These are phyloP conservation scores for Halichoerus grypus DNA, from an alignment of 2,113 vertebrate species.

Conservation along the genomic window DNA sequence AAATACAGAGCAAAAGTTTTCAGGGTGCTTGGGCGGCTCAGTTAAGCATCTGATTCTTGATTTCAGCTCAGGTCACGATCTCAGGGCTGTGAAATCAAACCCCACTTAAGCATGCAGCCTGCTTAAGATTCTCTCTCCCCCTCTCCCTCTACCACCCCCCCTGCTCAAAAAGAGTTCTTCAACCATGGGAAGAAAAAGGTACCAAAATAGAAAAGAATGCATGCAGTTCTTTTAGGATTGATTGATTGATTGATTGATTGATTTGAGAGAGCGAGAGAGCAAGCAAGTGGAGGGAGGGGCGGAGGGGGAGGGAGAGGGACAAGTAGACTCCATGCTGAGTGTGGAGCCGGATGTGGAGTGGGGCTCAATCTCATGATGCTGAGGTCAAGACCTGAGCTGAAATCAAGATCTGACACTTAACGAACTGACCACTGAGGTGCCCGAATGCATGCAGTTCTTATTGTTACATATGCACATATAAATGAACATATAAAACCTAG, in stretches of 20 bases:
- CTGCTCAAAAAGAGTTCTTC: background rate
- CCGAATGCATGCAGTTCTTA: background rate
- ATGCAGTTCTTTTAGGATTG: background rate
- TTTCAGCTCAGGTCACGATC: background rate
- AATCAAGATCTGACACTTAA: background rate
- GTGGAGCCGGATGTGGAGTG: background rate
- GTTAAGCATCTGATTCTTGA: background rate
- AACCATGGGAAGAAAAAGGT: background rate
- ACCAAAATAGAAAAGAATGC: background rate
- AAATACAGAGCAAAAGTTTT: background rate
- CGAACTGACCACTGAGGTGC: background rate
- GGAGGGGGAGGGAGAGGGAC: background rate
- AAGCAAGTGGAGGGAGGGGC: background rate
- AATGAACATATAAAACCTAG: background rate
- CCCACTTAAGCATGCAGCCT: background rate
- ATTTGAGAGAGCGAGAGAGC: background rate
- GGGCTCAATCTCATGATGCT: background rate
- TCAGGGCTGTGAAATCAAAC: background rate
- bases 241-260: background rate
- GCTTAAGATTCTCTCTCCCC: background rate
- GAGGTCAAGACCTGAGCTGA: background rate
- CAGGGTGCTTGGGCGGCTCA: background rate
- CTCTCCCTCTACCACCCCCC: background rate
- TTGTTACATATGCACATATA: background rate
- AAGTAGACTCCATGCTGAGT: background rate